These are phyloP conservation scores for Rousettus madagascariensis DNA, from an alignment of 2,797 vertebrate species.

Conservation along the genomic window DNA sequence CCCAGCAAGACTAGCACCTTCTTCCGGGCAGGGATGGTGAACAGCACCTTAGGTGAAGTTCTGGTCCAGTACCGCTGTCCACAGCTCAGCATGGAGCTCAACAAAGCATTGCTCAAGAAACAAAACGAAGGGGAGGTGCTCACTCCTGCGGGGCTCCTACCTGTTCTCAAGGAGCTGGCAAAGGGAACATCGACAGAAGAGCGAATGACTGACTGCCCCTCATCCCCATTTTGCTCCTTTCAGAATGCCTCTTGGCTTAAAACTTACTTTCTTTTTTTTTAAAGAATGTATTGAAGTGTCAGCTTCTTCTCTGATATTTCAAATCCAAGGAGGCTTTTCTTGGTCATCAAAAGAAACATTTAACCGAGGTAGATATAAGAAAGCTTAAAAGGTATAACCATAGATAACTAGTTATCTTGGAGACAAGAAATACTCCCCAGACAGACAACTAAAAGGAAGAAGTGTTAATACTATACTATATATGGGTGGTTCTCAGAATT, in stretches of 20 bases:
- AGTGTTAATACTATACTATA: background rate
- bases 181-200: background rate
- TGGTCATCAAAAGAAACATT: background rate
- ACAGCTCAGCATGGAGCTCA: rapidly evolving
- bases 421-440: background rate
- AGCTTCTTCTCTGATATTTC: background rate
- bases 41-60: rapidly evolving
- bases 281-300: background rate
- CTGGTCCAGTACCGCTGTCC: background rate
- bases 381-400: background rate
- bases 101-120: background rate
- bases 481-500: background rate
- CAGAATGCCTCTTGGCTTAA: background rate
- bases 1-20: background rate
- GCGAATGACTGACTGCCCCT: background rate
- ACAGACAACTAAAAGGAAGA: background rate
- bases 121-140: rapidly evolving
- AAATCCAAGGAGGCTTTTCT: background rate
- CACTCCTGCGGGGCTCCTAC: background rate
- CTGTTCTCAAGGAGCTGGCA: background rate
- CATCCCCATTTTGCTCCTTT: background rate
- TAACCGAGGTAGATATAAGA: background rate
- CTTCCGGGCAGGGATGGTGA: background rate
- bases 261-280: background rate
- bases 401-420: background rate